Conservation (phyloP, 2,113 vertebrate genomes). For the Aegypius monachus region DNA sequence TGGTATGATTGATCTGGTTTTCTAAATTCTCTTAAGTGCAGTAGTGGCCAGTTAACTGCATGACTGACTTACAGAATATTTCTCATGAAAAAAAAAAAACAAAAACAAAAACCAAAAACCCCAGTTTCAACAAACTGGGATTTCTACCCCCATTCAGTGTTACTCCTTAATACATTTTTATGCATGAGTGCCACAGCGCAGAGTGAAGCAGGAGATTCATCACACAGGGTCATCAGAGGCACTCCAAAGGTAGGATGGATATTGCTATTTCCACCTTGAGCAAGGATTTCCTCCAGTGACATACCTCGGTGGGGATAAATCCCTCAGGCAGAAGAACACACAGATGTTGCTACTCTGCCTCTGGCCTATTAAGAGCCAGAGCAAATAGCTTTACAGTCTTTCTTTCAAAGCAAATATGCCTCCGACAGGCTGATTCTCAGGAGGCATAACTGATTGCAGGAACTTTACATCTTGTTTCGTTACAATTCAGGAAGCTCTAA, state of each 20-base stretch:
- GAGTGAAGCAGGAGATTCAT: neutral
- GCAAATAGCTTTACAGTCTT: neutral
- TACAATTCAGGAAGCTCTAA: neutral
- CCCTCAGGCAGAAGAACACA: neutral
- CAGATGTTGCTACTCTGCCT: neutral
- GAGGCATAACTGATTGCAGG: neutral
- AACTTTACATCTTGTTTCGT: neutral
- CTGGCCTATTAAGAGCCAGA: neutral
- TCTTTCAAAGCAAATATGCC: neutral
- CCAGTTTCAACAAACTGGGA: too few relatives aligned
- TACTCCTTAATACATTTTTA: neutral
- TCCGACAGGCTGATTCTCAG: neutral
- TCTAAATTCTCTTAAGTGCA: neutral
- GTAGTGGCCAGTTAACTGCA: neutral
- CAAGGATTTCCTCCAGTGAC: neutral
- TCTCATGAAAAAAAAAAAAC: too few relatives aligned
- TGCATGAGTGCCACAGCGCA: fast-evolving
- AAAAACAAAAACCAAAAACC: neutral
- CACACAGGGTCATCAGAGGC: neutral
- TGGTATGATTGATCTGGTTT: neutral
- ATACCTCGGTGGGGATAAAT: neutral
- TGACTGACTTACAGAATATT: neutral
- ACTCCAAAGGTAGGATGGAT: neutral
- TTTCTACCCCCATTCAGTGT: neutral
- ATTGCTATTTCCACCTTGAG: neutral